These are phyloP conservation scores for Leucozona laternaria DNA, from an alignment of 2,888 invertebrate species.

Conservation along the genomic window DNA sequence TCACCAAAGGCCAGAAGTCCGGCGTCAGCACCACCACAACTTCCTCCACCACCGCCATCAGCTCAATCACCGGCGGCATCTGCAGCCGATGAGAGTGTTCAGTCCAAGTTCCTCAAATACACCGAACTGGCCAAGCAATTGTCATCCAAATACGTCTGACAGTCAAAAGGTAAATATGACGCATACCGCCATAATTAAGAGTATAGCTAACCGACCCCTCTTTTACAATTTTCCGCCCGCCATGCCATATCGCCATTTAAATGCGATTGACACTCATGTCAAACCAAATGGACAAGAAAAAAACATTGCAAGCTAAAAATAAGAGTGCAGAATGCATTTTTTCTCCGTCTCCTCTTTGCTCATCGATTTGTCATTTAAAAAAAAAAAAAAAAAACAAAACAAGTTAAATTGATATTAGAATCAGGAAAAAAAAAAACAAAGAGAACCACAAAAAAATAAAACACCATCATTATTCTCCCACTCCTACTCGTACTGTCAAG, in stretches of 20 bases:
- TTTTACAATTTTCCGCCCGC: slow-evolving; percentile 1
- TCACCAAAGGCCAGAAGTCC: slow-evolving; percentile 78
- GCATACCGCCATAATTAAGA: slow-evolving; percentile 67
- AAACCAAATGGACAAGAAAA: slow-evolving; percentile 9
- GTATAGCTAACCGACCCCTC: not conserved
- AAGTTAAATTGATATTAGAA: not conserved
- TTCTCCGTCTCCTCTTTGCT: slow-evolving; percentile 21
- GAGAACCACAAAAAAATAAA: slow-evolving; percentile 1
- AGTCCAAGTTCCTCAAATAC: slow-evolving; percentile 99
- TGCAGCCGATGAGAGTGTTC: slow-evolving; percentile 94
- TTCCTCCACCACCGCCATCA: slow-evolving; percentile 72
- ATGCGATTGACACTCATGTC: slow-evolving; percentile 36
- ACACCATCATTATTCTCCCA: slow-evolving; percentile 47
- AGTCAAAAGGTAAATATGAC: slow-evolving; percentile 76
- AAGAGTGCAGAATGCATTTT: slow-evolving; percentile 25
- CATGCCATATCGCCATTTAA: slow-evolving; percentile 11
- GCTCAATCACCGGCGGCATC: slow-evolving; percentile 83
- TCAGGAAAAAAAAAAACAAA: slow-evolving; percentile 15
- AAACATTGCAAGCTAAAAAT: slow-evolving; percentile 6
- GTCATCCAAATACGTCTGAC: slow-evolving; percentile 97
- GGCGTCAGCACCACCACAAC: slow-evolving; percentile 66
- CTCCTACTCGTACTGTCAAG: slow-evolving; percentile 43
- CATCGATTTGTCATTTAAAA: slow-evolving; percentile 69
- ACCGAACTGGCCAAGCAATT: slow-evolving; percentile 99
- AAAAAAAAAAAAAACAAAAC: slow-evolving; percentile 45